Base-by-base conservation (phyloP, 2,797 vertebrate genomes). In the Scolopax bukidnonensis region DNA sequence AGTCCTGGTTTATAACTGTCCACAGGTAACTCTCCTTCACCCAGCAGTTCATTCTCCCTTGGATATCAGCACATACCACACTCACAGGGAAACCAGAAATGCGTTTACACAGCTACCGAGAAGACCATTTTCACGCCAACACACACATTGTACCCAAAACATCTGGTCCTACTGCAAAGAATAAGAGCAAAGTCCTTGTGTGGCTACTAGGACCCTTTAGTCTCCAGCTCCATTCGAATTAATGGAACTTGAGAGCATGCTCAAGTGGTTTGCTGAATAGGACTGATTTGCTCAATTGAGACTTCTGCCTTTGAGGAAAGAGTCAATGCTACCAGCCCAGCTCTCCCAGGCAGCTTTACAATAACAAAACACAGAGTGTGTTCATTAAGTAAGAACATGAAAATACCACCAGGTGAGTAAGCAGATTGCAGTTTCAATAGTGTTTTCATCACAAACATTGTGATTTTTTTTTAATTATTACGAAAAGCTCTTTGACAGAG, bases 331-430 rank as follows among this genome's bases (percentile, higher is more conserved):
- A 59, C 47, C 38, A 74, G 57, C 32, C 12, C 33, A 77, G 40
- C 16, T 61, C 81, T 92, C 33, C 45, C 60, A 63, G 89, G 65
- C 59, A 57, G 69, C 59, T 70, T 79, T 41, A 78, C 33, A 77
- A 70, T 87, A 87, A 69, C 27, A 51, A 45, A 86, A 60, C 48
- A 61, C 12, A 28, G 40, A 54, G 8, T 13, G 51, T 45, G 65
- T 80, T 95, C 82, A 32, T 92, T 94, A 89, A 81, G 81, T 24
- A 76, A 32, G 53, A 69, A 54, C 43, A 60, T 41, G 53, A 94
- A 93, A 93, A 90, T 93, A 84, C 93, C 85, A 94, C 87, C 87
- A 95, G 89, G 95, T 95, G 91, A 95, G 93, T 64, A 93, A 96
- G 77, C 76, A 95, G 85, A 84, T 68, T 93, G 83, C 63, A 53